phyloP scores from a whole-genome alignment of 2,113 vertebrate species.

The Onychostoma macrolepis region DNA sequence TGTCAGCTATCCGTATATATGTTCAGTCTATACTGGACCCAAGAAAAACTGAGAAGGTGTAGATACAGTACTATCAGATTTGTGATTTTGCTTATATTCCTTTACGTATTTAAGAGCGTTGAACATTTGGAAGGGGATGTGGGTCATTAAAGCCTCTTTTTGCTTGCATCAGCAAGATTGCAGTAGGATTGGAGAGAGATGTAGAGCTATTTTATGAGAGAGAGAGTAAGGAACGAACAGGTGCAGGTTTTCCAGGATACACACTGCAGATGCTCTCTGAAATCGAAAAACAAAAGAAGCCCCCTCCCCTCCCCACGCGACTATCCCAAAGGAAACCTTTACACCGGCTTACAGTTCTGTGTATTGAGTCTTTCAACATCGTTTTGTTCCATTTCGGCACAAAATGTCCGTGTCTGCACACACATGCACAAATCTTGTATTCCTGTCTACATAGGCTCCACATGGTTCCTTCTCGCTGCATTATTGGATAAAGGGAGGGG shows the following conservation, averaged over 20 bases:
- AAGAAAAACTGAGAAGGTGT: not conserved
- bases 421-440: slow-evolving; percentile 40
- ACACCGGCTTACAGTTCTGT: not conserved
- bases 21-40: not conserved
- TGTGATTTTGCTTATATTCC: not conserved
- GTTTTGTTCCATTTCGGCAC: slow-evolving; percentile 14
- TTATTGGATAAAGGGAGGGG: slow-evolving; percentile 4
- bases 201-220: slow-evolving; percentile 28
- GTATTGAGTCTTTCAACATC: not conserved
- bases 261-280: slow-evolving; percentile 19
- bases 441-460: slow-evolving; percentile 1
- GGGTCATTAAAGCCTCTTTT: slow-evolving; percentile 74
- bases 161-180: slow-evolving; percentile 77
- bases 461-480: slow-evolving; percentile 20
- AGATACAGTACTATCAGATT: not conserved
- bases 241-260: slow-evolving; percentile 58
- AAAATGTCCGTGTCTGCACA: slow-evolving; percentile 13
- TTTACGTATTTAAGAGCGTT: not conserved
- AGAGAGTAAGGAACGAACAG: slow-evolving; percentile 69
- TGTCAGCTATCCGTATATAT: not conserved
- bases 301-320: slow-evolving; percentile 2
- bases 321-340: slow-evolving; percentile 25
- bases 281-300: slow-evolving; percentile 31
- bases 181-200: slow-evolving; percentile 57
- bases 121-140: slow-evolving; percentile 65